Evolutionary conservation across 1,140 invertebrate genomes (phyloP), one percentile per base, ranked within the genome.

Genomic region (Rhagoletis pomonella): DNA sequence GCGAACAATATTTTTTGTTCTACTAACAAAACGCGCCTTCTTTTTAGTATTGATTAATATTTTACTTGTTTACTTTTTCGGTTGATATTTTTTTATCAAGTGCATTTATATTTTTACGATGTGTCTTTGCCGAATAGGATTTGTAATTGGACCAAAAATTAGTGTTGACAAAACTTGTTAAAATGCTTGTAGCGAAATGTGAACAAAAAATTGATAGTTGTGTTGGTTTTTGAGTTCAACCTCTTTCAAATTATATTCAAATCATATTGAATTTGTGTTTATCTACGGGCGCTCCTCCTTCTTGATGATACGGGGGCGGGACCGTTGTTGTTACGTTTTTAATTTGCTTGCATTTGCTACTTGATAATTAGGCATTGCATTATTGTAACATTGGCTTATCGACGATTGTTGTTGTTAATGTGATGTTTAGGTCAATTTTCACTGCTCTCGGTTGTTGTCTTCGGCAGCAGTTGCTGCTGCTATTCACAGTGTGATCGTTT

Each of bases 231-330:
- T 50, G 44, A 47, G 73, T 55, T 9, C 2, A 44, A 47, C 47
- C 69, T 50, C 29, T 81, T 17, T 47, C n/a, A 81, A 81, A 55
- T 55, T 81, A 19, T 81, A 81, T 4, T 50, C n/a, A 81, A 81
- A 81, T 58, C 73, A 81, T 81, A 55, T 6, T 55, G 47, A 3
- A 14, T 50, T 55, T 81, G 14, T 81, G 14, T 55, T 19, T 1
- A 12, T 12, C 14, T 9, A 17, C 17, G 6, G n/a, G 14, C 73
- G 39, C 42, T 42, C 39, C n/a, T 77, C 65, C 39, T 73, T 55
- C 67, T 73, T 73, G 14, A 29, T 55, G 73, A 2, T 55, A 55
- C 7, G 69, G 42, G 14, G 5, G 17, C 39, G 42, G 50, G 10
- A 44, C 69, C 42, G 47, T 19, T 77, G 50, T 19, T 50, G 73